These are phyloP conservation scores for Parapristionchus giblindavisi DNA, from an alignment of 2,888 invertebrate species.

Conservation along the genomic window DNA sequence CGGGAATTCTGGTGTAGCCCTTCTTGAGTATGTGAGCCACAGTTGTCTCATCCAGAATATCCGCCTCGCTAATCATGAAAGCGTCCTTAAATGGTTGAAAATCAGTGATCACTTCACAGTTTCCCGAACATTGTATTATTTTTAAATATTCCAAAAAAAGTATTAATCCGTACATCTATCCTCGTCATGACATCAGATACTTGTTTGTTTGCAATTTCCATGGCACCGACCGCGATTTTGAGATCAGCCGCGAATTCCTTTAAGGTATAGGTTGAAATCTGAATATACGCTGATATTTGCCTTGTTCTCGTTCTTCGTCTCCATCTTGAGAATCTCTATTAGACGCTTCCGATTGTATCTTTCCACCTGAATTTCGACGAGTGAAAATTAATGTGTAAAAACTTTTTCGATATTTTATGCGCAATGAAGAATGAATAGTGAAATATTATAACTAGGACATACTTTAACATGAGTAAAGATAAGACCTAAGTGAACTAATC, in stretches of 20 bases:
- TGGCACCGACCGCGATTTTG: constrained; percentile 63
- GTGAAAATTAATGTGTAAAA: too few species aligned
- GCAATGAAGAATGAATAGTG: neutral
- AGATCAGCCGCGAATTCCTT: constrained; percentile 59
- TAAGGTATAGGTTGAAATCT: neutral
- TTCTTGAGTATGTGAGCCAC: constrained; percentile 40
- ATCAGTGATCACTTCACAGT: neutral
- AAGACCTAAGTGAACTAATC: neutral
- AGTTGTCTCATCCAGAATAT: constrained; percentile 26
- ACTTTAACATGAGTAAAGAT: too few species aligned
- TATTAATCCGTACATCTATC: constrained; percentile 48
- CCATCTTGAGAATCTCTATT: constrained; percentile 56
- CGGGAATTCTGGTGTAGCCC: constrained; percentile 44
- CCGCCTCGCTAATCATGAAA: constrained; percentile 40
- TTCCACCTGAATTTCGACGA: constrained; percentile 48
- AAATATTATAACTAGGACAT: neutral
- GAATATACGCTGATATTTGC: neutral
- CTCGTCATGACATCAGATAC: constrained; percentile 61
- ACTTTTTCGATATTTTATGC: neutral
- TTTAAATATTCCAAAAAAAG: neutral
- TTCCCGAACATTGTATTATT: neutral
- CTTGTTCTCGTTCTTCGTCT: constrained; percentile 42
- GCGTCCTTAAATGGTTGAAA: constrained; percentile 37
- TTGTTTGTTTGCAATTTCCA: constrained; percentile 61
- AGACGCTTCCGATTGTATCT: constrained; percentile 54